Conservation (phyloP, 2,797 vertebrate genomes). For the Moxostoma hubbsi region DNA sequence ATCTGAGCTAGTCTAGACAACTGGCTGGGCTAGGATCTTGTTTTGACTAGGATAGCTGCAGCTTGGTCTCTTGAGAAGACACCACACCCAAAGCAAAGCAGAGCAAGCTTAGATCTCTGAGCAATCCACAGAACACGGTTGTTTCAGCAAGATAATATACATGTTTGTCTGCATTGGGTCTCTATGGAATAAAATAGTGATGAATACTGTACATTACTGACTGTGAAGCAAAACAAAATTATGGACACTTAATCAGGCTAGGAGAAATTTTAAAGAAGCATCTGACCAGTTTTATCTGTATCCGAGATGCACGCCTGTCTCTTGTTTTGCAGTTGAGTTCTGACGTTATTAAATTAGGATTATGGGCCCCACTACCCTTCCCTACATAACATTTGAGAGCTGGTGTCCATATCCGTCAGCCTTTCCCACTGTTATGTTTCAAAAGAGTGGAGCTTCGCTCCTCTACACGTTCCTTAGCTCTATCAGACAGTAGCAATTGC, state of each 20-base stretch:
- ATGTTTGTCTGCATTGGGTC: neutral
- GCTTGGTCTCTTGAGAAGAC: slow-evolving; percentile 77
- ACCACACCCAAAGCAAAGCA: slow-evolving; percentile 80
- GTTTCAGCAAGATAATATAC: neutral
- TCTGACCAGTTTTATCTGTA: neutral
- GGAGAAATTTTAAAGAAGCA: neutral
- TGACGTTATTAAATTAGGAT: slow-evolving; percentile 37
- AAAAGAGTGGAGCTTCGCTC: slow-evolving; percentile 24
- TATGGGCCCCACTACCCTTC: slow-evolving; percentile 8
- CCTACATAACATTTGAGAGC: slow-evolving; percentile 4
- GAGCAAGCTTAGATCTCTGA: slow-evolving; percentile 27
- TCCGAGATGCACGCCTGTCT: slow-evolving; percentile 37
- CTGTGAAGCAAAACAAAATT: slow-evolving; percentile 6
- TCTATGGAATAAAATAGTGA: neutral
- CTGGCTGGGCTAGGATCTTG: slow-evolving; percentile 66
- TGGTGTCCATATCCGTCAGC: neutral
- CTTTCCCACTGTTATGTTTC: slow-evolving; percentile 33
- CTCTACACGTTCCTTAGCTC: slow-evolving; percentile 41
- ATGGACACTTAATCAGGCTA: neutral
- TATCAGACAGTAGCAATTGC: slow-evolving; percentile 81
- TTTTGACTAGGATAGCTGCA: slow-evolving; percentile 79
- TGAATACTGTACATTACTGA: neutral
- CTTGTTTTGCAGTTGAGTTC: slow-evolving; percentile 35
- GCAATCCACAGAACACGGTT: neutral
- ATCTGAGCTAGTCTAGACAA: slow-evolving; percentile 48